Conservation (phyloP, 2,888 invertebrate species). For the Nomada fucata region DNA sequence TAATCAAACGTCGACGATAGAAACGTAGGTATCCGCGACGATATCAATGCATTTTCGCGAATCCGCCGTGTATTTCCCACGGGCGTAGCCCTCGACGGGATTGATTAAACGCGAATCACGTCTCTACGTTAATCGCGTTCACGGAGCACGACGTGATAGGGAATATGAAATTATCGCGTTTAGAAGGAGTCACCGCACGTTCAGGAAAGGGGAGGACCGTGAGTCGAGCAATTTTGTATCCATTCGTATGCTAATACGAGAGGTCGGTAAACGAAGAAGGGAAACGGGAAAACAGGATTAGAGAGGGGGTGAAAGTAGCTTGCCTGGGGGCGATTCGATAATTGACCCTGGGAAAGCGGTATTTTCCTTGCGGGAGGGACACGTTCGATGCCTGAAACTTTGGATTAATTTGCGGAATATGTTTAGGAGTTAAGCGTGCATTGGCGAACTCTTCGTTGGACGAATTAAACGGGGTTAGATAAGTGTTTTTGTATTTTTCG, state of each 20-base stretch:
- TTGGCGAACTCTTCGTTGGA: too few species aligned
- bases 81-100: not conserved
- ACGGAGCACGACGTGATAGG: not conserved
- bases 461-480: too few species aligned
- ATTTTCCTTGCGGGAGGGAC: not conserved
- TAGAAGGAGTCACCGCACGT: not conserved
- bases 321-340: not conserved
- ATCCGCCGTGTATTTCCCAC: not conserved
- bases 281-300: not conserved
- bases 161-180: slow-evolving; percentile 5
- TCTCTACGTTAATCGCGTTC: slow-evolving; percentile 14
- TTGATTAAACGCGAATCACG: slow-evolving; percentile 11
- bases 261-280: not conserved
- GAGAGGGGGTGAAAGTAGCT: not conserved
- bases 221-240: slow-evolving; percentile 2
- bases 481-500: too few species aligned
- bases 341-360: not conserved
- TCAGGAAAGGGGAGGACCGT: too few species aligned
- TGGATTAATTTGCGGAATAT: not conserved
- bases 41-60: not conserved
- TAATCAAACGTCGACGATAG: not conserved
- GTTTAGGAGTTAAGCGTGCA: too few species aligned
- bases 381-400: not conserved
- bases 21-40: not conserved
- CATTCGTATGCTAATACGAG: slow-evolving; percentile 9